These are phyloP conservation scores for Miichthys miiuy DNA, from an alignment of 2,797 vertebrate species.

Conservation along the genomic window DNA sequence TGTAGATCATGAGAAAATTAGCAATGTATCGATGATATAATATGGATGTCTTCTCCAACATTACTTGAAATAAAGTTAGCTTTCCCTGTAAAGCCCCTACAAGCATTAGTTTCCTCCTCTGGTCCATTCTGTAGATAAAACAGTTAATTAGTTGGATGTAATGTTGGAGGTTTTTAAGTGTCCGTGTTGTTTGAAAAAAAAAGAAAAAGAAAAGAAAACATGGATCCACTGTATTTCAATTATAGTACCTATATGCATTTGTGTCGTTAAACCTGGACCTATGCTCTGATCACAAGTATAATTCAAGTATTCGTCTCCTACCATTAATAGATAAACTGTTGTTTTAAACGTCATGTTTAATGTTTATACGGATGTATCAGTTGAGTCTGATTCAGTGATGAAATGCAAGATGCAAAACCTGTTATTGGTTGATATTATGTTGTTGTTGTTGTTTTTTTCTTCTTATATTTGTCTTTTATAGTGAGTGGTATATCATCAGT, in stretches of 20 bases:
- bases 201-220: conserved; percentile 53
- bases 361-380: conserved; percentile 44
- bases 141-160: conserved; percentile 68
- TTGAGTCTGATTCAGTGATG: conserved; percentile 61
- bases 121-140: conserved; percentile 50
- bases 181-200: conserved; percentile 57
- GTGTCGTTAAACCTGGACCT: conserved; percentile 72
- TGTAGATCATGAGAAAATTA: conserved; percentile 47
- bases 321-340: conserved; percentile 60
- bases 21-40: conserved; percentile 67
- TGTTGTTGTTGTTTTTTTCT: conserved; percentile 1
- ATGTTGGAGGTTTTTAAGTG: conserved; percentile 69
- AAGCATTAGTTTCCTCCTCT: conserved; percentile 51
- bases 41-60: conserved; percentile 72
- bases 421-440: conserved; percentile 39
- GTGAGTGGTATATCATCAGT: conserved; percentile 57
- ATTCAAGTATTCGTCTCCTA: conserved; percentile 49
- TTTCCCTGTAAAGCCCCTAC: conserved; percentile 52
- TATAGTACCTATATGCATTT: conserved; percentile 73
- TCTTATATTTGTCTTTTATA: conserved; percentile 38
- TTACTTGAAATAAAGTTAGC: conserved; percentile 71
- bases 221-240: conserved; percentile 69
- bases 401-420: conserved; percentile 51
- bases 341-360: conserved; percentile 62
- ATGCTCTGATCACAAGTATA: conserved; percentile 56